Evolutionary conservation across 2,113 vertebrate genomes (phyloP), one percentile per base, ranked within the genome.

Genomic region (Phylloscopus trochilus): DNA sequence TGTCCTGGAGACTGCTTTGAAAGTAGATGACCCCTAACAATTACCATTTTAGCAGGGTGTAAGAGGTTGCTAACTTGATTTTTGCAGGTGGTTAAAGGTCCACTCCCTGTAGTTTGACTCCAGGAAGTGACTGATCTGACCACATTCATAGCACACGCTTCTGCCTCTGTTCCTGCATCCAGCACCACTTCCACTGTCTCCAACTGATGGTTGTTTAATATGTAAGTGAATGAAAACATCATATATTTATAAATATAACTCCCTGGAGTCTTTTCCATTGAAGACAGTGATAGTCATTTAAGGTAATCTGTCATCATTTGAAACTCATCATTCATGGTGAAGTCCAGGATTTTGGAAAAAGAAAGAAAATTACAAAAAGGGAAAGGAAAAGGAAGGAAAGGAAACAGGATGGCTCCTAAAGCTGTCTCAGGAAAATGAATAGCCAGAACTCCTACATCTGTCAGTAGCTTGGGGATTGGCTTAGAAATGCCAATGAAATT

Each of bases 81-180:
- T 93, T 74, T 84, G 33, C 13, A 58, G 39, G 24, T 35, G 27
- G 3, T 7, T 55, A 51, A 46, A 19, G 68, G 83, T 44, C 0
- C 5, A 27, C n/a, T 81, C 5, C 28, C 22, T 60, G 8, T n/a
- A 56, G 46, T 51, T 70, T 83, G 24, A 53, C 13, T 68, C 26
- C 53, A 76, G 53, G 33, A 83, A 74, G 28, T 23, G 24, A 24
- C 19, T 5, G 13, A 76, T 28, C 15, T 49, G 62, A 22, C 7
- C 1, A 2, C 19, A 6, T 83, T 69, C 10, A n/a, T 8, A 67
- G 10, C 0, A 2, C 13, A 13, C 0, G 0, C 8, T 73, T 78
- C 22, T 86, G 43, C 56, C 7, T 44, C 41, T 1, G 0, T 44
- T 90, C 27, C 22, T 58, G 31, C 56, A 56, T 44, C 23, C 28